Conservation (phyloP, 2,113 vertebrate species). For the Hypocryptadius cinnamomeus region DNA sequence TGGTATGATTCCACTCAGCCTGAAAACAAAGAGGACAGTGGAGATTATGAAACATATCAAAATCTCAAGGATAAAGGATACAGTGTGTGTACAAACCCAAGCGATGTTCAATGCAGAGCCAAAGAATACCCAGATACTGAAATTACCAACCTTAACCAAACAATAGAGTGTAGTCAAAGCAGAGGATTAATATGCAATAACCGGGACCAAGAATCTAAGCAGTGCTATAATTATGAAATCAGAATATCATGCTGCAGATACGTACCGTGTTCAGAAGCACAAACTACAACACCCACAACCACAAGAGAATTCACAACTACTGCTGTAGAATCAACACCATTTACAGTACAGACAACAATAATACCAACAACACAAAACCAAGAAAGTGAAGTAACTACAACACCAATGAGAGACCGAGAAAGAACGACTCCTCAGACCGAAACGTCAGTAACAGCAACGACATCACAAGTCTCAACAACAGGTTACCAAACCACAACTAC, state of each 20-base stretch:
- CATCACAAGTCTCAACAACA: not conserved
- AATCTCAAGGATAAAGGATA: constrained; percentile 37
- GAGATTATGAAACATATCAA: constrained; percentile 67
- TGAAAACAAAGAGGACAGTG: not conserved
- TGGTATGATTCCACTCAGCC: constrained; percentile 63
- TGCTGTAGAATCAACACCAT: not conserved
- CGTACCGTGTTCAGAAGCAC: constrained; percentile 10
- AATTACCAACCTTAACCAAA: constrained; percentile 47
- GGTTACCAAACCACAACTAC: rapidly evolving
- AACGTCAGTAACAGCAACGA: rapidly evolving
- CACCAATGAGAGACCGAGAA: rapidly evolving
- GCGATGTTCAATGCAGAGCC: constrained; percentile 35
- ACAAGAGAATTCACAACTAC: not conserved
- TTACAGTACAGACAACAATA: not conserved
- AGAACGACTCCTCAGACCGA: rapidly evolving
- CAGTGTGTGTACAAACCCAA: constrained; percentile 16
- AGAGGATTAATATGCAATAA: constrained; percentile 63
- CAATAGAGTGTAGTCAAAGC: not conserved
- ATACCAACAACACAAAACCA: not conserved
- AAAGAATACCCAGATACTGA: not conserved
- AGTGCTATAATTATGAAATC: constrained; percentile 67
- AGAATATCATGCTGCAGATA: constrained; percentile 63
- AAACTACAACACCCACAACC: not conserved
- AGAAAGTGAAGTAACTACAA: rapidly evolving
- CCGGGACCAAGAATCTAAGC: constrained; percentile 3